phyloP scores from a whole-genome alignment of 2,888 invertebrate genomes.

The Ethmia dodecea region DNA sequence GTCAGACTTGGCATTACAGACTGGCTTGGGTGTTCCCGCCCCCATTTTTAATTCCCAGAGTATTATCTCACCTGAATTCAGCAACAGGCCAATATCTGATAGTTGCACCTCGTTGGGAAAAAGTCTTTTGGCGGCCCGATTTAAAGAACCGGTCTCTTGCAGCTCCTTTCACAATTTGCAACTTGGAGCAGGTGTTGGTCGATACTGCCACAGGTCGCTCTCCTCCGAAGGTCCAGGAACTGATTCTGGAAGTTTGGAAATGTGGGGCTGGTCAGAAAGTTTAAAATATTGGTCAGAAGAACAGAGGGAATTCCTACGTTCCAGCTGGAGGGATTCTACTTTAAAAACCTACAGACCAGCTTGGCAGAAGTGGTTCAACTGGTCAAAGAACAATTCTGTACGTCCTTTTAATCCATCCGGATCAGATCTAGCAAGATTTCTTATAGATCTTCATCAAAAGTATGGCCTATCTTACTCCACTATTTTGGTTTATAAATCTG shows the following conservation, averaged over 20 bases:
- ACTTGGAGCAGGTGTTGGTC: conserved; percentile 10
- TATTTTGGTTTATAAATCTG: conserved; percentile 10
- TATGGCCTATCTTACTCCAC: conserved; percentile 10
- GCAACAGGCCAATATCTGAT: conserved; percentile 15
- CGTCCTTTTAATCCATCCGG: conserved; percentile 3
- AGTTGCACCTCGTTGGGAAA: conserved; percentile 9
- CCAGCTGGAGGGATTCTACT: conserved; percentile 21
- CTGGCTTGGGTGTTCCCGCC: conserved; percentile 32
- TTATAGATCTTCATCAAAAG: conserved; percentile 8
- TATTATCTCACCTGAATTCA: conserved; percentile 23
- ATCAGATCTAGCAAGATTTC: conserved; percentile 8
- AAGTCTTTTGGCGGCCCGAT: conserved; percentile 19
- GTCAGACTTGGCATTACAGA: conserved; percentile 19
- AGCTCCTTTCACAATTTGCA: conserved; percentile 10
- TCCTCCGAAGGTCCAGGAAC: conserved; percentile 12
- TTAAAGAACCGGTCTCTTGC: conserved; percentile 14
- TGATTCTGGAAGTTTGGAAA: conserved; percentile 19
- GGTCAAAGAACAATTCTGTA: conserved; percentile 7
- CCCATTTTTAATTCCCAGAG: conserved; percentile 23
- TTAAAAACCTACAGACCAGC: conserved; percentile 15
- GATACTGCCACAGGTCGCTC: conserved; percentile 12
- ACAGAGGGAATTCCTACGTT: conserved; percentile 14
- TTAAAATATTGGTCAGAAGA: conserved; percentile 13
- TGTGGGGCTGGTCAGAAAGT: conserved; percentile 20
- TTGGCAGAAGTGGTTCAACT: conserved; percentile 12